Evolutionary conservation across 2,888 invertebrate genomes (phyloP).

Genomic region (Philhelius pedissequus): DNA sequence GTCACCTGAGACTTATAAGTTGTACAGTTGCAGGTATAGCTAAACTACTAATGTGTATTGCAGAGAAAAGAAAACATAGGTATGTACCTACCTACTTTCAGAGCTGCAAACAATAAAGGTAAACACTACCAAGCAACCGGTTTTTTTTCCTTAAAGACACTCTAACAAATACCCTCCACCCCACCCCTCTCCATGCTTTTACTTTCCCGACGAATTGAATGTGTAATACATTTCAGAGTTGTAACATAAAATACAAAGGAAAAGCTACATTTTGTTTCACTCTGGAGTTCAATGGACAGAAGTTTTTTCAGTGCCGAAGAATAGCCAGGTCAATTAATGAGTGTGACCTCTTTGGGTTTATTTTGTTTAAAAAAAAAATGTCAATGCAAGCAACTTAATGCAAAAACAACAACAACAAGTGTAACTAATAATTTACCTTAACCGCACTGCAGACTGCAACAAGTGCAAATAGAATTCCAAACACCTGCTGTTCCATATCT

Average conservation of each 20-base stretch:
- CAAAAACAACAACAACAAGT: not conserved
- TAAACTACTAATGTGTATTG: no score
- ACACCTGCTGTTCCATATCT: slow-evolving; percentile 70
- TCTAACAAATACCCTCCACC: not conserved
- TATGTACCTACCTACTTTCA: not conserved
- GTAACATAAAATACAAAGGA: slow-evolving; percentile 19
- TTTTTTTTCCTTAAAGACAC: not conserved
- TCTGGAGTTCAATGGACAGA: not conserved
- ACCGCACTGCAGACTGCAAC: slow-evolving; percentile 71
- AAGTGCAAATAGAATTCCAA: slow-evolving; percentile 71
- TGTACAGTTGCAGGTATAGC: not conserved
- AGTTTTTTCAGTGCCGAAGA: not conserved
- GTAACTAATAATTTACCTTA: slow-evolving; percentile 70
- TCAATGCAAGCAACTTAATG: not conserved
- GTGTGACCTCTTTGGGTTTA: not conserved
- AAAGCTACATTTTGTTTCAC: not conserved
- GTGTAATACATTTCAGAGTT: no score
- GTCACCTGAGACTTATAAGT: not conserved
- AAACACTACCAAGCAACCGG: slow-evolving; percentile 6
- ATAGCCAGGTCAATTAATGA: not conserved
- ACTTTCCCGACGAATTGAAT: not conserved
- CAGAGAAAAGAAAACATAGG: not conserved
- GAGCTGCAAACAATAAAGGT: not conserved
- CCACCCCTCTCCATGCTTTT: not conserved
- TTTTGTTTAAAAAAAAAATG: not conserved